Evolutionary conservation across 2,797 vertebrate genomes (phyloP).

Genomic region (Eulemur rubriventer): DNA sequence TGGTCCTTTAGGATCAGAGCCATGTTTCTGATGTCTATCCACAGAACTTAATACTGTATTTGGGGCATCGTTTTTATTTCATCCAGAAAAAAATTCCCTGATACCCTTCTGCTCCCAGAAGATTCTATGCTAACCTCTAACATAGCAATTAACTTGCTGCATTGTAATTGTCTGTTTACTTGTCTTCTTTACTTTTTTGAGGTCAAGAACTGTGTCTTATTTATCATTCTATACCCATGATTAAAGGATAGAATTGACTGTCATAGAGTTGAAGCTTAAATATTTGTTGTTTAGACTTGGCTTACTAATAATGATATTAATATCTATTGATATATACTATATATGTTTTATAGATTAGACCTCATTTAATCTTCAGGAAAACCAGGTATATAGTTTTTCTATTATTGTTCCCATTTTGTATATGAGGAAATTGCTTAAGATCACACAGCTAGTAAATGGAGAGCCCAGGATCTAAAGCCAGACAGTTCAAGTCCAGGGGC

Average conservation of each 20-base stretch:
- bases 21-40: background rate
- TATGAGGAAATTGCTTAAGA: background rate
- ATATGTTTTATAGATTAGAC: background rate
- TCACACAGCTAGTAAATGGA: background rate
- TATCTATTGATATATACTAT: background rate
- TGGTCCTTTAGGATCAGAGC: background rate
- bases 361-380: background rate
- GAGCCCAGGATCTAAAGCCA: background rate
- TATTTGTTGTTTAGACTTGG: background rate
- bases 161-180: background rate
- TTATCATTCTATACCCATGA: background rate
- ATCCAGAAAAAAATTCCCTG: background rate
- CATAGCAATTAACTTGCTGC: background rate
- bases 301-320: background rate
- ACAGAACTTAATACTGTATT: background rate
- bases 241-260: background rate
- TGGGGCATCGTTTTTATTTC: background rate
- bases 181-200: background rate
- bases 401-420: background rate
- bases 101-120: background rate
- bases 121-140: background rate
- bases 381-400: background rate
- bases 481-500: background rate
- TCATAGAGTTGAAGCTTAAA: background rate
- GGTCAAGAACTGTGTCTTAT: background rate